These are phyloP conservation scores for Poecile montanus DNA, from an alignment of 2,797 vertebrate genomes.

Conservation along the genomic window DNA sequence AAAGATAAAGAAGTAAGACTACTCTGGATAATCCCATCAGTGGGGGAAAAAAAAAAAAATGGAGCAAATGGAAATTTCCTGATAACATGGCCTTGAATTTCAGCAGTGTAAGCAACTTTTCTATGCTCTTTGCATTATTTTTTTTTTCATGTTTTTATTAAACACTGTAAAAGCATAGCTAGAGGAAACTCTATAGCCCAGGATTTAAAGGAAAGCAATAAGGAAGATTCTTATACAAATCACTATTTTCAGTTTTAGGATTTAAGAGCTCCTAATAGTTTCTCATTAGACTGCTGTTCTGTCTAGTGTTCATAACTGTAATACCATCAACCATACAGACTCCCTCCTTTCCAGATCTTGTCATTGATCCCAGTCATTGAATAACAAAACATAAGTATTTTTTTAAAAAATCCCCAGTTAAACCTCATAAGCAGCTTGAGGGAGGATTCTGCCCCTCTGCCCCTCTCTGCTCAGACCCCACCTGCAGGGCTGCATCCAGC, in stretches of 20 bases:
- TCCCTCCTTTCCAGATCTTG: background rate
- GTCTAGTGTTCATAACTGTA: background rate
- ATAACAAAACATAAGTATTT: background rate
- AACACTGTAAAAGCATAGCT: background rate
- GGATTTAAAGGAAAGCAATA: background rate
- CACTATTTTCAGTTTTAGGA: background rate
- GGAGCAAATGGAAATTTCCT: background rate
- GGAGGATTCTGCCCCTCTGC: background rate
- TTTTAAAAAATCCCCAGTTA: background rate
- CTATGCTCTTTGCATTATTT: background rate
- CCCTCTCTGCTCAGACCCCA: background rate
- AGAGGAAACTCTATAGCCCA: background rate
- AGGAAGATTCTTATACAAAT: background rate
- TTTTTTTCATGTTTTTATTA: background rate
- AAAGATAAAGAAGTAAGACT: background rate
- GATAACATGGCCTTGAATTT: background rate
- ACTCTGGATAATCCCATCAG: background rate
- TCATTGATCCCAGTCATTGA: background rate
- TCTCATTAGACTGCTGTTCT: background rate
- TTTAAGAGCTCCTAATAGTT: background rate
- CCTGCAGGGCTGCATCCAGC: background rate
- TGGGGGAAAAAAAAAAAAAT: background rate
- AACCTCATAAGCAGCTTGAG: background rate
- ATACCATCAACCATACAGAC: background rate
- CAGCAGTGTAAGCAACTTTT: background rate